Evolutionary conservation across 2,113 vertebrate genomes (phyloP), one percentile per base, ranked within the genome.

Genomic region (Megaptera novaeangliae): DNA sequence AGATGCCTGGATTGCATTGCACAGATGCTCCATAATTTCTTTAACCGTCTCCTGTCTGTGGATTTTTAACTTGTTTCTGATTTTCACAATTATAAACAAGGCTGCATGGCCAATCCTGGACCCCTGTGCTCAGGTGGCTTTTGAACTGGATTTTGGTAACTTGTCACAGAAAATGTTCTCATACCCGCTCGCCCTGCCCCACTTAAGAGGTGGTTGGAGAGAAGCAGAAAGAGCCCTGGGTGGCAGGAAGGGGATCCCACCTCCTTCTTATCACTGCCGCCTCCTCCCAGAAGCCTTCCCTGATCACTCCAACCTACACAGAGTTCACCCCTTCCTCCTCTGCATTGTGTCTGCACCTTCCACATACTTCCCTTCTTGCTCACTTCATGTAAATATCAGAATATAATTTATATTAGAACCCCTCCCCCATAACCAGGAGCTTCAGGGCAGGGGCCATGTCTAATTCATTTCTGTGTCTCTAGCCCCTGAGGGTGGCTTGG

Each of bases 141-240:
- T 74, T 13, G 12, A 89, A 25, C 5, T 66, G 59, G 72, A 72
- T 36, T 80, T 85, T 72, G 80, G 46, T 36, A 31, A 72, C 64
- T 89, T 29, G 3, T n/a, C 64, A 41, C 64, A 89, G 63, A 88
- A 59, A 75, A n/a, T 3, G 1, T 15, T 41, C 46, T n/a, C n/a
- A 36, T 36, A 36, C 20, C 75, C 12, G 0, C 59, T 29, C 4
- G 20, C 31, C 20, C 49, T 4, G 18, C 25, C 4, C 14, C 0
- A 0, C 8, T 46, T 49, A 49, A 63, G 23, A 49, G 34, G 57
- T 89, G 57, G 41, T 21, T 77, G 41, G 59, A 66, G 34, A 55
- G 41, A 86, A 81, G 63, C 46, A 77, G 46, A 57, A 85, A 61
- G 41, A 25, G 41, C 39, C 34, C 49, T 55, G 29, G 3, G 9